phyloP scores from a whole-genome alignment of 2,888 invertebrate genomes.

The Acanthosepion esculentum region DNA sequence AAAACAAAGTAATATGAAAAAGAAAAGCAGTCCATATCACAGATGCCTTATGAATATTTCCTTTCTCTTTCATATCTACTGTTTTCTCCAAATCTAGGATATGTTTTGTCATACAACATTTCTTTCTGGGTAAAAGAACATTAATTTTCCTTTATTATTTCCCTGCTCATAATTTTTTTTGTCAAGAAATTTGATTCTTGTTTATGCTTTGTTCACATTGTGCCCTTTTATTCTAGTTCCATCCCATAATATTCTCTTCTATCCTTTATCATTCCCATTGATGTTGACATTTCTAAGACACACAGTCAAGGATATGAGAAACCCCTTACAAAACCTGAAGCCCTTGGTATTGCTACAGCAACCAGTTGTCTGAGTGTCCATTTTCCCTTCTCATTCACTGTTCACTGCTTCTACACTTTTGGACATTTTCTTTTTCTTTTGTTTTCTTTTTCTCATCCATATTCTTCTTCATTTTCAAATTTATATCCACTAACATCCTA shows the following conservation, averaged over 20 bases:
- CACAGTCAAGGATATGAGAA: neutral
- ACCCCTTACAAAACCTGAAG: neutral
- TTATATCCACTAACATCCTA: neutral
- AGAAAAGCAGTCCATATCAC: no score
- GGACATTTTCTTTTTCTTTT: neutral
- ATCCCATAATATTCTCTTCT: neutral
- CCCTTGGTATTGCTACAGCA: neutral
- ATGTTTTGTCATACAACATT: neutral
- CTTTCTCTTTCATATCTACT: neutral
- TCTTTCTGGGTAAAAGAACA: neutral
- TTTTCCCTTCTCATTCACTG: no score
- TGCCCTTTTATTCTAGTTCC: neutral
- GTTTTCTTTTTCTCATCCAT: neutral
- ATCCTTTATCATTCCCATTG: neutral
- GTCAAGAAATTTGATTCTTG: neutral
- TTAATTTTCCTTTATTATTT: neutral
- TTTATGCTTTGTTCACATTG: neutral
- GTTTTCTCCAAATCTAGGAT: neutral
- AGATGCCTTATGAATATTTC: neutral
- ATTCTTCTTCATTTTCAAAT: neutral
- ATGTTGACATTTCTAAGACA: neutral
- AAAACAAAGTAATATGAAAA: no score
- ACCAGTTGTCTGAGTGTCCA: neutral
- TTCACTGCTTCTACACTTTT: neutral
- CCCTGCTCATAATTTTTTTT: neutral